Base-by-base conservation (phyloP, 2,888 invertebrate species). In the Pristionchus japonicus region DNA sequence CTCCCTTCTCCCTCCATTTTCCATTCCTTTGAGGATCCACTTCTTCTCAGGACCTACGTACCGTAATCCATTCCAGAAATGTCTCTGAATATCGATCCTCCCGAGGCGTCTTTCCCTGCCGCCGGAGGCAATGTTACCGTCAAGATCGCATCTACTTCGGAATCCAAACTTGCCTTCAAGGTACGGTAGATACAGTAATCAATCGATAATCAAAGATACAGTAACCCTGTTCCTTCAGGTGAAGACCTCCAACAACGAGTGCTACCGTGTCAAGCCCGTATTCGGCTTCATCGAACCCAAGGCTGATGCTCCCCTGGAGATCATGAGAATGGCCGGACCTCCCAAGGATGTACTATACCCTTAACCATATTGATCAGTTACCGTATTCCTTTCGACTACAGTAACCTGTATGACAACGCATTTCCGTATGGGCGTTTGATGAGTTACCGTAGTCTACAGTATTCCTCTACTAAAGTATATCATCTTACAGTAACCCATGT, bases 241-340 rank as follows among this genome's bases (percentile, higher is more conserved):
- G 37, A 86, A 86, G 40, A 67, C 86, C 57, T 86, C 86, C 13
- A 67, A 86, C 67, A 86, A 86, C 27, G 64, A 61, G 27, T 86
- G 67, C 43, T 86, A 67, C 40, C 86, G 86, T 86, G 86, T 86
- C 43, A 61, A 43, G 31, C 86, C 86, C 31, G 86, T 86, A 20
- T 86, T 67, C 47, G 86, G 86, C 13, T 86, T 86, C 64, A n/a
- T n/a, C n/a, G n/a, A n/a, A n/a, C n/a, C n/a, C n/a, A n/a, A n/a
- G n/a, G n/a, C n/a, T n/a, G n/a, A 67, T 43, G 6, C 47, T 67
- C 64, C 61, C 20, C 67, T 86, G n/a, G 86, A 86, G n/a, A 43
- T 86, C 43, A n/a, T 64, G 64, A 43, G 86, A 64, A n/a, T 86
- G 27, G 40, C 27, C 23, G 86, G 86, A 64, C 61, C 40, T 23